Conservation (phyloP, 2,888 invertebrate genomes). For the Aquatica leii region DNA sequence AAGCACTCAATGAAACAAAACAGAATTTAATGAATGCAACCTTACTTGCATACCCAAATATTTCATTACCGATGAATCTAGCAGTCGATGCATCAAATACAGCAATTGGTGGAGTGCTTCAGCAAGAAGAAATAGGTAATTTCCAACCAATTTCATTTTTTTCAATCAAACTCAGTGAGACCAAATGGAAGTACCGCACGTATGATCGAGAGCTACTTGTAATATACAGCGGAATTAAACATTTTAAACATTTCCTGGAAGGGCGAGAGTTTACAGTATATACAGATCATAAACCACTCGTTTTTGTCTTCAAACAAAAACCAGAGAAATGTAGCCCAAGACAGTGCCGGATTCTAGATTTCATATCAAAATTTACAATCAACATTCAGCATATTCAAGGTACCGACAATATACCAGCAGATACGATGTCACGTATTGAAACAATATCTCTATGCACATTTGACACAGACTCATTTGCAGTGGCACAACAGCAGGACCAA, state of each 20-base stretch:
- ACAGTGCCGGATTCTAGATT: slow-evolving; percentile 24
- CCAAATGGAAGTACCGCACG: not conserved
- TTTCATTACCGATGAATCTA: slow-evolving; percentile 43
- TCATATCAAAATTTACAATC: slow-evolving; percentile 25
- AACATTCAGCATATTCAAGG: slow-evolving; percentile 23
- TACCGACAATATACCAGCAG: slow-evolving; percentile 11
- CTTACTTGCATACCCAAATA: slow-evolving; percentile 29
- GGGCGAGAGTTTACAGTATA: slow-evolving; percentile 15
- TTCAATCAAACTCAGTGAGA: slow-evolving; percentile 48
- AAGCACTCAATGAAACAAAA: slow-evolving; percentile 15
- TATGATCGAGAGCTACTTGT: not conserved
- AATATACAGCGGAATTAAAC: slow-evolving; percentile 42
- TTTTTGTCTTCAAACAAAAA: slow-evolving; percentile 49
- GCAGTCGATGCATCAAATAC: slow-evolving; percentile 55
- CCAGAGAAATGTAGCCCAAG: slow-evolving; percentile 41
- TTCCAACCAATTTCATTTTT: slow-evolving; percentile 56
- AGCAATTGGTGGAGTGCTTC: slow-evolving; percentile 55
- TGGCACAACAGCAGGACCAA: not conserved
- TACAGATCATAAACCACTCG: slow-evolving; percentile 35
- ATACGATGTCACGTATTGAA: slow-evolving; percentile 4
- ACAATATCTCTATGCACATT: not conserved
- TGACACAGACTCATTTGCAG: not conserved
- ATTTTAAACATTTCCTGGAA: slow-evolving; percentile 37
- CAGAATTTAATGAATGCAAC: slow-evolving; percentile 32
- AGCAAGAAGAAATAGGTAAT: slow-evolving; percentile 51